These are phyloP conservation scores for Melanerpes formicivorus DNA, from an alignment of 2,113 vertebrate species.

Conservation along the genomic window DNA sequence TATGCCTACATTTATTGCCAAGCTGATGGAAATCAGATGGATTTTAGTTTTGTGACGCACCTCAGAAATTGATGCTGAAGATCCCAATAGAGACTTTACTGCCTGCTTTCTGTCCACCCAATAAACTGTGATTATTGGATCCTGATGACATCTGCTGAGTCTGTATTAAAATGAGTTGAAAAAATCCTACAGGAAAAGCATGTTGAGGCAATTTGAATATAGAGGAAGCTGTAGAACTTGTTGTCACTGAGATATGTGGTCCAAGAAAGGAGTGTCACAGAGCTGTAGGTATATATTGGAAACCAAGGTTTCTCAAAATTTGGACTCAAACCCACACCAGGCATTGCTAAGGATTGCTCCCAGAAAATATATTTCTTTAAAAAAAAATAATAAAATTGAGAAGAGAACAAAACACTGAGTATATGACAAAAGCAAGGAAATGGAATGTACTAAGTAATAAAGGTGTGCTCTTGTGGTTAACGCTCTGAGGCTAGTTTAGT, in stretches of 20 bases:
- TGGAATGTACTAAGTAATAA: background rate
- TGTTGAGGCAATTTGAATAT: background rate
- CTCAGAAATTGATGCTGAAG: slow-evolving; percentile 47
- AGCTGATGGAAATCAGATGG: slow-evolving; percentile 58
- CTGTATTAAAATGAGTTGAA: slow-evolving; percentile 51
- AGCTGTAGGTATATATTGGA: background rate
- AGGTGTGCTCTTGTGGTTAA: background rate
- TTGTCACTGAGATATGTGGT: background rate
- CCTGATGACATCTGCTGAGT: slow-evolving; percentile 32
- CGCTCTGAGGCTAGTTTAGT: background rate
- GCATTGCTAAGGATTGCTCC: background rate
- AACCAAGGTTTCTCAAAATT: background rate
- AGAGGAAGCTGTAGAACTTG: background rate
- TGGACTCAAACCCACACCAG: background rate
- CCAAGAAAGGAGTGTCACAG: background rate
- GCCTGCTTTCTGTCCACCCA: slow-evolving; percentile 36
- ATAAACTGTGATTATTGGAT: slow-evolving; percentile 63
- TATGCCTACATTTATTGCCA: slow-evolving; percentile 43
- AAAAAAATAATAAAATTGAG: background rate
- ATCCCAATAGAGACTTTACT: slow-evolving; percentile 33
- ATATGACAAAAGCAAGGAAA: background rate
- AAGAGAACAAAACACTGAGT: background rate
- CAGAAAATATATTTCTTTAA: background rate
- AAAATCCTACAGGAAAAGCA: background rate
- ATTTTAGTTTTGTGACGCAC: slow-evolving; percentile 46